Evolutionary conservation across 2,888 invertebrate genomes (phyloP), one percentile per base, ranked within the genome.

Genomic region (Andricus quercusramuli): DNA sequence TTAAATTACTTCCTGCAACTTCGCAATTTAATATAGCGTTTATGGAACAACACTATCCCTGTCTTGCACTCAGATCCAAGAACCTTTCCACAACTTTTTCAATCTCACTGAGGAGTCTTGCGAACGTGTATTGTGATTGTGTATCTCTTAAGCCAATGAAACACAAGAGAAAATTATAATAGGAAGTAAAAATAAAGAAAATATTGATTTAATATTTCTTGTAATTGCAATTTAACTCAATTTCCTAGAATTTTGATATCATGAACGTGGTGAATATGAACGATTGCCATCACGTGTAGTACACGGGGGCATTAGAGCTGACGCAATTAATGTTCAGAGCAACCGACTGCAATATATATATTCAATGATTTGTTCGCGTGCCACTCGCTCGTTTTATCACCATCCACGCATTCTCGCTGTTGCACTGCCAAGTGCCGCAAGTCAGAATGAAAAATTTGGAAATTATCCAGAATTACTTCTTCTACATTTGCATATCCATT

Each of bases 311-410:
- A 77, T 80, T 79, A 83, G 81, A 78, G 78, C 83, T 68, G 81
- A 82, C 83, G 86, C 85, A 86, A 87, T 87, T 86, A 85, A 85
- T 79, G 85, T 84, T 82, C 51, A 78, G 76, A 84, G 80, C 65
- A 78, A 79, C 59, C 82, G 77, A 76, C 78, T 79, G 78, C 78
- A 81, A 68, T 59, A 65, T 47, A 78, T 9, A 47, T 59, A 70
- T 47, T 68, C 77, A 80, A 86, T 82, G 85, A 84, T 83, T 81
- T 83, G 82, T 79, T 86, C 84, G 88, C 88, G 86, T 88, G 88
- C 79, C 82, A 77, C 77, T 76, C 41, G 79, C 83, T 82, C 86
- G 85, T 88, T 87, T 80, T 70, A 84, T 82, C 77, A 82, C 81
- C 79, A 82, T 85, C 82, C 83, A 79, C 84, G 84, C 85, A 84